Evolutionary conservation across 2,888 invertebrate species (phyloP).

Genomic region (Tenthredo scrophulariae): DNA sequence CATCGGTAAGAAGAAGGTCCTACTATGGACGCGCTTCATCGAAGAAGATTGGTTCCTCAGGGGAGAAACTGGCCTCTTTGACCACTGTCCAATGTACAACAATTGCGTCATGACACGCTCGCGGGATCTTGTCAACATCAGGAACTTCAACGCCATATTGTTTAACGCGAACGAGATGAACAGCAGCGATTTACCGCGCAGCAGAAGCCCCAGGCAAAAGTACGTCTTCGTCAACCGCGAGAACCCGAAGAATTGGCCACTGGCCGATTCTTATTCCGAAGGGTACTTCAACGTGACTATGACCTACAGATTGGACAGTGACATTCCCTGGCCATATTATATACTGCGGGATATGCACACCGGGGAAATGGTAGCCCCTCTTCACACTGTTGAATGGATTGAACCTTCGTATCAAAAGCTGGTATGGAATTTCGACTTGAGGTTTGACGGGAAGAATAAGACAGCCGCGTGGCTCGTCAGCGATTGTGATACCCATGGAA

Average conservation of each 20-base stretch:
- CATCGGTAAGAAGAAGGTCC: conserved; percentile 56
- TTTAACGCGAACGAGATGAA: conserved; percentile 79
- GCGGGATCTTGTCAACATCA: conserved; percentile 71
- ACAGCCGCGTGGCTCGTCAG: conserved; percentile 82
- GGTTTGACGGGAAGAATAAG: conserved; percentile 74
- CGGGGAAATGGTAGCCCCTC: conserved; percentile 62
- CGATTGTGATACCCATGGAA: conserved; percentile 79
- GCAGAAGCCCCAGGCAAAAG: conserved; percentile 75
- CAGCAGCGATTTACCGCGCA: conserved; percentile 71
- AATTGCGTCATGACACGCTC: conserved; percentile 79
- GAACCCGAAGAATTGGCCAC: conserved; percentile 68
- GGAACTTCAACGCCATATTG: conserved; percentile 79
- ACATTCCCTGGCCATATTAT: conserved; percentile 78
- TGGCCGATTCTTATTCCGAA: conserved; percentile 56
- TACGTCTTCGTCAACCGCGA: conserved; percentile 80
- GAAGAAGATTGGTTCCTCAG: conserved; percentile 63
- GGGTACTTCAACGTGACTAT: conserved; percentile 81
- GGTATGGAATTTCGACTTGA: neutral
- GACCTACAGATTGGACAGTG: conserved; percentile 81
- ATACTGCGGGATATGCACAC: conserved; percentile 70
- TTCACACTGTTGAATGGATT: conserved; percentile 59
- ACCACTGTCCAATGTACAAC: conserved; percentile 68
- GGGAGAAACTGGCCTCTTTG: conserved; percentile 64
- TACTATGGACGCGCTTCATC: conserved; percentile 74
- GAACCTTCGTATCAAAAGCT: neutral